Evolutionary conservation across 2,888 invertebrate genomes (phyloP).

Genomic region (Ypsolopha scabrella): DNA sequence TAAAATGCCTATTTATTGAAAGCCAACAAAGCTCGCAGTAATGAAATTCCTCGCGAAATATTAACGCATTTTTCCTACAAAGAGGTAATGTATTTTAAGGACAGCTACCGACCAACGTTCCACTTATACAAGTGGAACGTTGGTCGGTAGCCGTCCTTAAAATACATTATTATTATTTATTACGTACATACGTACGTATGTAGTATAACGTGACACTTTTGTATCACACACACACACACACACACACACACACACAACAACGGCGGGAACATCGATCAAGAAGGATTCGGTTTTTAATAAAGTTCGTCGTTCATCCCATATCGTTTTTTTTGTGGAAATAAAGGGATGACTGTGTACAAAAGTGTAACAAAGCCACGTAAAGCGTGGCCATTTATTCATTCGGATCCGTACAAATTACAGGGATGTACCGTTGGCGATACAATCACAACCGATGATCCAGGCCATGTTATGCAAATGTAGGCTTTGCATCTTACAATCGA

Average conservation of each 20-base stretch:
- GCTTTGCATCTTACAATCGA: conserved; percentile 52
- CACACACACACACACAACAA: no score
- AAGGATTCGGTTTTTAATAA: no score
- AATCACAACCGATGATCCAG: conserved; percentile 59
- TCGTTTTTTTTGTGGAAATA: no score
- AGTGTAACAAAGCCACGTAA: neutral
- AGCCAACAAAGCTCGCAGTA: conserved; percentile 55
- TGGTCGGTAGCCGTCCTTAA: conserved; percentile 17
- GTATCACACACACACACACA: no score
- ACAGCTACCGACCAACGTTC: conserved; percentile 4
- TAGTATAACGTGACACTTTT: no score
- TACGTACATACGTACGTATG: no score
- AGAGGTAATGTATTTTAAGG: conserved; percentile 50
- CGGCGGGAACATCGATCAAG: no score
- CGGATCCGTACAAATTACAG: conserved; percentile 58
- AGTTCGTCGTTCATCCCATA: no score
- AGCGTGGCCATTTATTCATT: conserved; percentile 35
- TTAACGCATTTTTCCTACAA: conserved; percentile 58
- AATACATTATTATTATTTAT: no score
- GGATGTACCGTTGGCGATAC: conserved; percentile 55
- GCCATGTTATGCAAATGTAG: conserved; percentile 60
- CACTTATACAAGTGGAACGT: neutral
- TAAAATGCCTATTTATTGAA: conserved; percentile 64
- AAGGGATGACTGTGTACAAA: no score
- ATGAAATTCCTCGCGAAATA: conserved; percentile 65